phyloP scores from a whole-genome alignment of 2,797 vertebrate species.

The Pseudopleuronectes americanus region DNA sequence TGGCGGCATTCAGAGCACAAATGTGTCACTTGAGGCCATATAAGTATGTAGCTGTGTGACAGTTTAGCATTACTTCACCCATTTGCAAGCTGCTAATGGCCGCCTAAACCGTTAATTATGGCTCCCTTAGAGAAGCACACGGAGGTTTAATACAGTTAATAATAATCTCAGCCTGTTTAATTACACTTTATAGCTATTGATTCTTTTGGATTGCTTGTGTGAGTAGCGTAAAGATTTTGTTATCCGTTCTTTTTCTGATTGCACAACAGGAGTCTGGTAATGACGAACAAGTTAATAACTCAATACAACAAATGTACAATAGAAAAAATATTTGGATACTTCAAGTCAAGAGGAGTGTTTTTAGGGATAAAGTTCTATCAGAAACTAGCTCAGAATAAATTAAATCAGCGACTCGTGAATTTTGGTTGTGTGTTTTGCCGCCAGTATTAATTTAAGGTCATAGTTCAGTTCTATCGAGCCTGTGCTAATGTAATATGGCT shows the following conservation, averaged over 20 bases:
- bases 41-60: conserved; percentile 28
- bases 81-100: conserved; percentile 39
- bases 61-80: conserved; percentile 43
- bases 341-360: neutral
- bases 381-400: no score
- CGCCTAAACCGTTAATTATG: conserved; percentile 31
- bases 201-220: conserved; percentile 35
- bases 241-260: conserved; percentile 16
- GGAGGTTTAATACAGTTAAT: conserved; percentile 43
- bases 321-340: neutral
- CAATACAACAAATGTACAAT: conserved; percentile 7
- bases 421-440: neutral
- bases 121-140: conserved; percentile 30
- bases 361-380: neutral
- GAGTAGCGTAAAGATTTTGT: conserved; percentile 28
- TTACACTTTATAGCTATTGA: conserved; percentile 54
- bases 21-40: conserved; percentile 29
- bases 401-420: neutral
- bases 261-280: conserved; percentile 4
- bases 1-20: conserved; percentile 18
- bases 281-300: neutral
- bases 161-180: conserved; percentile 45
- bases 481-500: conserved; percentile 13
- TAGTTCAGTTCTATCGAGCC: neutral
- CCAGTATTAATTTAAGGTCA: neutral